Conservation (phyloP, 2,888 invertebrate species). For the Chamaedrilus cognettii region DNA sequence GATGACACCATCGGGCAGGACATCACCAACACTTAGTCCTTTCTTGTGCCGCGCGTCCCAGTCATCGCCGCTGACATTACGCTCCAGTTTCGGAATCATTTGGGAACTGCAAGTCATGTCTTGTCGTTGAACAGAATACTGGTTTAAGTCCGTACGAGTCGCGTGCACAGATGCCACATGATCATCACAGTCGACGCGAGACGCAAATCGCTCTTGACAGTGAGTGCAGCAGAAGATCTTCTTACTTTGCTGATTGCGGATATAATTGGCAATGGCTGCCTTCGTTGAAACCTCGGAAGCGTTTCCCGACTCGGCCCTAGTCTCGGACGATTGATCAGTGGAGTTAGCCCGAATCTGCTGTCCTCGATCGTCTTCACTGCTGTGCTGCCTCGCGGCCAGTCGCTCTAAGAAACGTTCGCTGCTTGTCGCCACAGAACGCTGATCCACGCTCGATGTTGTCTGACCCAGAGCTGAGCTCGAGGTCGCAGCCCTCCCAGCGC, state of each 20-base stretch:
- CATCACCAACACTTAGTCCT: neutral
- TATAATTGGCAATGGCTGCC: conserved; percentile 36
- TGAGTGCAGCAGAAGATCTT: conserved; percentile 52
- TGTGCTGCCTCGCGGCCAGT: neutral
- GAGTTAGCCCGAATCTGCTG: neutral
- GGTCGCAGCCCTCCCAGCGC: neutral
- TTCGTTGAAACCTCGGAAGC: conserved; percentile 28
- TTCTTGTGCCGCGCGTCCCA: neutral
- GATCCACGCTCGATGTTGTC: neutral
- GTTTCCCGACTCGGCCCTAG: neutral
- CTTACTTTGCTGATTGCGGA: conserved; percentile 54
- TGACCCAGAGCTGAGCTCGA: neutral
- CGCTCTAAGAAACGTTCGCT: too few species aligned
- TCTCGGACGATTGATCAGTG: neutral
- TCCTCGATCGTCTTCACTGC: neutral
- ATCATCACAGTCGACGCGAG: conserved; percentile 45
- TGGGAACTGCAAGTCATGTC: neutral
- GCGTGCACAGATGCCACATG: conserved; percentile 49
- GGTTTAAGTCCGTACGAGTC: neutral
- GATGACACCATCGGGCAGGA: conserved; percentile 18
- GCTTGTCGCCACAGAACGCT: neutral
- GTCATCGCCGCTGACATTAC: neutral
- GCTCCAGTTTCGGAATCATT: neutral
- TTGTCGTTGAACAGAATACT: neutral
- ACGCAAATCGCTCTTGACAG: conserved; percentile 50